Evolutionary conservation across 2,888 invertebrate genomes (phyloP).

Genomic region (Hyles lineata): DNA sequence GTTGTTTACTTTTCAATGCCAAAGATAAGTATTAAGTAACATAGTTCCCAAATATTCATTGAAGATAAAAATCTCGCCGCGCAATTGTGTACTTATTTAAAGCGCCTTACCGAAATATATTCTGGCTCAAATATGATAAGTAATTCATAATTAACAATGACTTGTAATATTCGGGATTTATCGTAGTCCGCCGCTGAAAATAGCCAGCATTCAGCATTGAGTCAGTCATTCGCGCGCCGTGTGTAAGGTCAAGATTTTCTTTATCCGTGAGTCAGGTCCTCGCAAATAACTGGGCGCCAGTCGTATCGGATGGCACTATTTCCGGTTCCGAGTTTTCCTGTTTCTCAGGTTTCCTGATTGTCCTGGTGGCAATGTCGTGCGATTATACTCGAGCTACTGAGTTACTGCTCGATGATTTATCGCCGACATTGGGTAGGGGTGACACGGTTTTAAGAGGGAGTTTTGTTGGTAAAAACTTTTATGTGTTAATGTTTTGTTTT

Average conservation of each 20-base stretch:
- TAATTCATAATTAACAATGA: not conserved
- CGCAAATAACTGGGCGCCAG: slow-evolving; percentile 12
- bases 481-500: no score
- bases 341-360: slow-evolving; percentile 19
- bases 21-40: no score
- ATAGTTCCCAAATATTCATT: no score
- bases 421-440: not conserved
- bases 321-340: slow-evolving; percentile 21
- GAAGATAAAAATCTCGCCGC: no score
- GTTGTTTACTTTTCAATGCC: not conserved
- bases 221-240: not conserved
- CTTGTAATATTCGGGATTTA: not conserved
- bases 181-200: not conserved
- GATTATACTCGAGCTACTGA: not conserved
- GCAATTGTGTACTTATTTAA: no score
- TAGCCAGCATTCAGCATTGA: slow-evolving; percentile 1
- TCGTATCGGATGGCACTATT: not conserved
- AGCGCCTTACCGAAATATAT: no score
- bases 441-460: no score
- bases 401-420: not conserved
- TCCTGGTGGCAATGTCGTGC: not conserved
- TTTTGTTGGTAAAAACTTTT: no score
- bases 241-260: slow-evolving; percentile 24
- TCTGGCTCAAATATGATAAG: not conserved
- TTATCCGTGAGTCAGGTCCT: slow-evolving; percentile 1